Percentiles rank a stretch among this genome's conserved stretches.
These are phyloP conservation scores for Musca vetustissima DNA, from an alignment of 1,140 invertebrate species.

Conservation along the genomic window DNA sequence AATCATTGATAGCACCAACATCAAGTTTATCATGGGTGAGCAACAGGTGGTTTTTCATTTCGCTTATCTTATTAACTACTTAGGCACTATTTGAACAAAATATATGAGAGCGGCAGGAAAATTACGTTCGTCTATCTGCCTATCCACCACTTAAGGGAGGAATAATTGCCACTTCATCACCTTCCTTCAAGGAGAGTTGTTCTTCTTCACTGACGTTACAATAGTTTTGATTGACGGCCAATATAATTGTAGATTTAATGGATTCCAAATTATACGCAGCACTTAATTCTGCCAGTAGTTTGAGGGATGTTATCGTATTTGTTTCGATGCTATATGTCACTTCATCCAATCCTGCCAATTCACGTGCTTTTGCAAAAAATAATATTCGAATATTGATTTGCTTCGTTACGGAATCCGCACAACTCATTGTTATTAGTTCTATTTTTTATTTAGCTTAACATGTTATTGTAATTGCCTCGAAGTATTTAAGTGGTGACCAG, in stretches of 20 bases:
- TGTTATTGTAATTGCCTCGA: no score
- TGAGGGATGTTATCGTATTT: slow-evolving; percentile 56
- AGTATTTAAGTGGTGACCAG: no score
- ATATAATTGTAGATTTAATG: slow-evolving; percentile 71
- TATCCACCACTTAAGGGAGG: slow-evolving; percentile 85
- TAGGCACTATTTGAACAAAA: background rate
- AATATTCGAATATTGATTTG: slow-evolving; percentile 66
- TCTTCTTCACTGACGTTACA: slow-evolving; percentile 56
- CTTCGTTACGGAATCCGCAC: no score
- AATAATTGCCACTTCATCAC: slow-evolving; percentile 81
- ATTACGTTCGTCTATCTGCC: no score
- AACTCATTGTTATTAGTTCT: no score
- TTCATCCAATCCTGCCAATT: slow-evolving; percentile 68
- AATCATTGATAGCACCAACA: slow-evolving; percentile 67
- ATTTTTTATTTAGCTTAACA: no score
- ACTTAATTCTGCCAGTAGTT: slow-evolving; percentile 64
- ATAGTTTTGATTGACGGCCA: slow-evolving; percentile 82
- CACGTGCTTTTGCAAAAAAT: slow-evolving; percentile 86
- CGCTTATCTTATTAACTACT: no score
- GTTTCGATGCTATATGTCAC: slow-evolving; percentile 58
- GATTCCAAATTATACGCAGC: slow-evolving; percentile 64
- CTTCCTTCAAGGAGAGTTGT: slow-evolving; percentile 58
- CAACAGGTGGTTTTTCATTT: slow-evolving; percentile 66
- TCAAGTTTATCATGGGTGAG: slow-evolving; percentile 69
- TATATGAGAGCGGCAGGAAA: background rate